A percentile compares a stretch with the other conserved stretches of the same genome.
These are phyloP conservation scores for Chelmon rostratus DNA, from an alignment of 2,797 vertebrate species.

Conservation along the genomic window DNA sequence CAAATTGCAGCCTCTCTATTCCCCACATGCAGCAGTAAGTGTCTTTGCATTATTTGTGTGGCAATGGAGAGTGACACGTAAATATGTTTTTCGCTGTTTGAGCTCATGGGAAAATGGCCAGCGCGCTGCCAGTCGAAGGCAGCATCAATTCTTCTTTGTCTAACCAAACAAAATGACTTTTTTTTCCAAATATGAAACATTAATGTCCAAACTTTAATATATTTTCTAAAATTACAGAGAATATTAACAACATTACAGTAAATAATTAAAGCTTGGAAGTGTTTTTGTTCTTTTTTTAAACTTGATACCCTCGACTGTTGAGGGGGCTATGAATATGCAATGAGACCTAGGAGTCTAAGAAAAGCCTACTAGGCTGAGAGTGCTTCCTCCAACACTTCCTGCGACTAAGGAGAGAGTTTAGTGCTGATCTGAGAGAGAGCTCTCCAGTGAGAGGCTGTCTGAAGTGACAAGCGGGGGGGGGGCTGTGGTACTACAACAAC, in stretches of 20 bases:
- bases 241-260: conserved; percentile 46
- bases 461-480: conserved; percentile 73
- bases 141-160: conserved; percentile 28
- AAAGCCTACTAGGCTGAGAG: conserved; percentile 72
- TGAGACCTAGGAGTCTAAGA: conserved; percentile 69
- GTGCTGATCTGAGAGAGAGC: conserved; percentile 76
- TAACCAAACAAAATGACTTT: conserved; percentile 12
- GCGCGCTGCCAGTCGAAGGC: conserved; percentile 27
- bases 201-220: background rate
- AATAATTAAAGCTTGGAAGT: conserved; percentile 58
- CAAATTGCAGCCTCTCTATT: conserved; percentile 52
- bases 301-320: conserved; percentile 53
- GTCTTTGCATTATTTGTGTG: conserved; percentile 67
- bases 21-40: conserved; percentile 39
- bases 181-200: conserved; percentile 40
- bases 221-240: conserved; percentile 13
- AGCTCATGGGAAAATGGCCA: conserved; percentile 58
- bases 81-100: conserved; percentile 47
- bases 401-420: conserved; percentile 79
- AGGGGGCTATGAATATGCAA: conserved; percentile 79
- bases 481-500: conserved; percentile 62
- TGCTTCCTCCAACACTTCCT: conserved; percentile 80
- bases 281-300: conserved; percentile 43
- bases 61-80: conserved; percentile 42
- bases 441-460: conserved; percentile 77